A percentile compares a stretch with the other conserved stretches of the same genome.
These are phyloP conservation scores for Trinectes maculatus DNA, from an alignment of 2,113 vertebrate genomes.

Conservation along the genomic window DNA sequence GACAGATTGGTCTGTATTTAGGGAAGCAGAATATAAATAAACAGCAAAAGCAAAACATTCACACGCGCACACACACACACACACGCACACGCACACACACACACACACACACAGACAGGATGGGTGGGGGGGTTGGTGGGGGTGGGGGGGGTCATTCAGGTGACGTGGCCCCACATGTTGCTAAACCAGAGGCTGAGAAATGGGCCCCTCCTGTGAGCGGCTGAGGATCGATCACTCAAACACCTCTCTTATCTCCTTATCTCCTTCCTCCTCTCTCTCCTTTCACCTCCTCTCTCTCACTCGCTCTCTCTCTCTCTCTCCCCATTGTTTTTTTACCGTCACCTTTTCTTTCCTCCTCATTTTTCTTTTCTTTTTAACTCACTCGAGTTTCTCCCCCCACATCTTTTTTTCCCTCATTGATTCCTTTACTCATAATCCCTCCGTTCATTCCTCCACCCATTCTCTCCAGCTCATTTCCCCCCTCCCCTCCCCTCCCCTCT, in stretches of 20 bases:
- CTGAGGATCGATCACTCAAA: conserved; percentile 65
- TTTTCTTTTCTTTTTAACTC: background rate
- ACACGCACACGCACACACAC: conserved; percentile 1
- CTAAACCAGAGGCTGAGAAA: conserved; percentile 73
- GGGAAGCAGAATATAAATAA: conserved; percentile 75
- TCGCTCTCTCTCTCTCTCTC: background rate
- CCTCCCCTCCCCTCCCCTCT: background rate
- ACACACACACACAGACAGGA: conserved; percentile 3
- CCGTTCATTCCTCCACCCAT: background rate
- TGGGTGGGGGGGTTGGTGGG: conserved; percentile 19
- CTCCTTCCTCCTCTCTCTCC: background rate
- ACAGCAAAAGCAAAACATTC: conserved; percentile 42
- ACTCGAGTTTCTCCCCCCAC: background rate
- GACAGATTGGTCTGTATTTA: conserved; percentile 73
- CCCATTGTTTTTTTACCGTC: background rate
- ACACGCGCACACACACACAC: background rate
- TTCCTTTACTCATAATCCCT: conserved; percentile 4
- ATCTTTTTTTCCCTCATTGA: conserved; percentile 6
- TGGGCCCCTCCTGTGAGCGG: conserved; percentile 47
- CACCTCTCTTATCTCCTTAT: conserved; percentile 46
- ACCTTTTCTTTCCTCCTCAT: background rate
- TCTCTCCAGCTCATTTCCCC: conserved; percentile 9
- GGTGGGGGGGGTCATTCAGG: conserved; percentile 39
- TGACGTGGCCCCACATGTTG: conserved; percentile 68
- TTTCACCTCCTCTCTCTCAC: background rate